Conservation (phyloP, 2,888 invertebrate species). For the Pheosia gnoma region DNA sequence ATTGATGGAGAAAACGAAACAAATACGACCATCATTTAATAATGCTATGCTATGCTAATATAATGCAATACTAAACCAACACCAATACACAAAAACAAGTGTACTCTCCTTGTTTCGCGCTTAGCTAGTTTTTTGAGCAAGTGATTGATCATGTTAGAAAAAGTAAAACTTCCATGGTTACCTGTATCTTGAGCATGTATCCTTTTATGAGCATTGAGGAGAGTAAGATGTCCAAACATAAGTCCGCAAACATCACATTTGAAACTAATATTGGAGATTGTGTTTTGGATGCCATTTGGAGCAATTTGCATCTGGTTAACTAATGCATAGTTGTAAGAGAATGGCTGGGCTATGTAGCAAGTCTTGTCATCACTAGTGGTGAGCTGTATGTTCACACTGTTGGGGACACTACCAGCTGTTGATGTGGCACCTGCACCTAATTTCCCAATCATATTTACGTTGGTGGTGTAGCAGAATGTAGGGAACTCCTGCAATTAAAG, state of each 20-base stretch:
- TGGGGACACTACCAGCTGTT: constrained; percentile 53
- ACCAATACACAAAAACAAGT: too few species aligned
- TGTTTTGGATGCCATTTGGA: constrained; percentile 86
- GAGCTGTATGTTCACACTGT: constrained; percentile 87
- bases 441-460: constrained; percentile 88
- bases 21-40: too few species aligned
- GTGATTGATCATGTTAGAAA: too few species aligned
- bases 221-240: constrained; percentile 92
- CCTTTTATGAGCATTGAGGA: constrained; percentile 94
- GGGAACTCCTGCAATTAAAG: constrained; percentile 84
- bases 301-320: constrained; percentile 94
- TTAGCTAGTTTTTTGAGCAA: too few species aligned
- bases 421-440: constrained; percentile 75
- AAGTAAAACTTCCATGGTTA: constrained; percentile 33
- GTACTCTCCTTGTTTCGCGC: too few species aligned
- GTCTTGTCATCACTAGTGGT: constrained; percentile 87
- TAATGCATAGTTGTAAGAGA: constrained; percentile 92
- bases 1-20: too few species aligned
- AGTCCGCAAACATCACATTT: constrained; percentile 95
- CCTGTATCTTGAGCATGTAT: constrained; percentile 88
- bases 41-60: too few species aligned
- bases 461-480: constrained; percentile 88
- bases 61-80: too few species aligned
- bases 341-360: constrained; percentile 90
- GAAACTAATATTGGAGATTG: constrained; percentile 92